Conservation (phyloP, 2,797 vertebrate genomes). For the Spondyliosoma cantharus region DNA sequence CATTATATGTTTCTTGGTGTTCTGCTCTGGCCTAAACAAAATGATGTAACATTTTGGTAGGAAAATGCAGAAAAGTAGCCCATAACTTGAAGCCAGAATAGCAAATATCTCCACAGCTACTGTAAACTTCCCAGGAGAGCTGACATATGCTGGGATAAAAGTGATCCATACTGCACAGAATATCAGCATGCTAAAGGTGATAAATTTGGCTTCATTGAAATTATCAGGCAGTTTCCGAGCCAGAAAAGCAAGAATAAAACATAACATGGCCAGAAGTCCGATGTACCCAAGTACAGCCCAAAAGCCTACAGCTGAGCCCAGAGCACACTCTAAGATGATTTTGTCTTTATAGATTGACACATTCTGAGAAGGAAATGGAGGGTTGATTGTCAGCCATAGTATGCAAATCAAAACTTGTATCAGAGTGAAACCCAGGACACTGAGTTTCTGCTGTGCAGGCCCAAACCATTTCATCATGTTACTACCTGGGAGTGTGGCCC, state of each 20-base stretch:
- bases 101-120: slow-evolving; percentile 85
- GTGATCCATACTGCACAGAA: slow-evolving; percentile 84
- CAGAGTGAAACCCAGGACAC: slow-evolving; percentile 74
- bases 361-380: slow-evolving; percentile 78
- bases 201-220: slow-evolving; percentile 83
- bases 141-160: slow-evolving; percentile 83
- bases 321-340: slow-evolving; percentile 78
- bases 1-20: slow-evolving; percentile 81
- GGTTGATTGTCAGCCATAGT: slow-evolving; percentile 77
- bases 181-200: slow-evolving; percentile 85
- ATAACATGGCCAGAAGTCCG: slow-evolving; percentile 75
- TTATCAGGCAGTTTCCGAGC: slow-evolving; percentile 81
- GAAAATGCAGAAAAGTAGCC: slow-evolving; percentile 81
- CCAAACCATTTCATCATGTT: slow-evolving; percentile 85
- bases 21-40: slow-evolving; percentile 76
- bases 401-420: slow-evolving; percentile 81
- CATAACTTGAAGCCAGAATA: slow-evolving; percentile 81
- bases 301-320: slow-evolving; percentile 77
- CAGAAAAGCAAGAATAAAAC: slow-evolving; percentile 81
- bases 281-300: slow-evolving; percentile 81
- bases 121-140: slow-evolving; percentile 83
- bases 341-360: slow-evolving; percentile 72
- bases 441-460: slow-evolving; percentile 79
- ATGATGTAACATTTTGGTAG: slow-evolving; percentile 83
- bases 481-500: slow-evolving; percentile 79